Base-by-base conservation (phyloP, 2,113 vertebrate species). In the Chaenogobius annularis region DNA sequence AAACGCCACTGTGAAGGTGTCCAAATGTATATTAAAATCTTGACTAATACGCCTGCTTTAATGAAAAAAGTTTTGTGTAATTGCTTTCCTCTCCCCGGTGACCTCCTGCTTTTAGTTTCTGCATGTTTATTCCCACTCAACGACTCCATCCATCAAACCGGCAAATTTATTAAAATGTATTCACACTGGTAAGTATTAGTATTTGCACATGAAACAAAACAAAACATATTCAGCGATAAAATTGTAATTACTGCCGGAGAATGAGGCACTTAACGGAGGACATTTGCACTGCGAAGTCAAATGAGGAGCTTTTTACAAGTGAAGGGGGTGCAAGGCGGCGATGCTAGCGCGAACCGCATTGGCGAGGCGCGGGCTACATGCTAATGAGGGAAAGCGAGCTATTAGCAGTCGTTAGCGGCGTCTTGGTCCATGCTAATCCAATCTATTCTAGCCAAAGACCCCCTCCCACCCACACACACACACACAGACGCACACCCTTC, bases 361-460 rank as follows among this genome's bases (percentile, higher is more conserved):
- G 44, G 23, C 12, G 75, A 81, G 74, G 70, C 66, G 77, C 86
- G 80, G 86, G 90, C 83, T 7, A 75, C 82, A 84, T 80, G 74
- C 66, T 92, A 90, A 92, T 87, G 86, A 90, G 84, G n/a, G 10
- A 0, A 0, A 26, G 48, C 2, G 47, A 66, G 76, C 87, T 88
- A 87, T 91, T 91, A 92, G 83, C 66, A 81, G 83, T 87, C 81
- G 78, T 85, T 90, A 90, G 81, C 73, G 22, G 75, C 72, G 59
- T 75, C 74, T 76, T 80, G 65, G 73, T 81, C 72, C 26, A 11
- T 73, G 77, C 75, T 92, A 92, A 93, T 94, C 90, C 90, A 90
- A 92, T 88, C 82, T 69, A 76, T 83, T 87, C 76, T 73, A 72
- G 81, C 76, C 77, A 82, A 70, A 87, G 66, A 76, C 77, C 79